Evolutionary conservation across 2,113 vertebrate species (phyloP), one percentile per base, ranked within the genome.

Genomic region (Prochilodus magdalenae): DNA sequence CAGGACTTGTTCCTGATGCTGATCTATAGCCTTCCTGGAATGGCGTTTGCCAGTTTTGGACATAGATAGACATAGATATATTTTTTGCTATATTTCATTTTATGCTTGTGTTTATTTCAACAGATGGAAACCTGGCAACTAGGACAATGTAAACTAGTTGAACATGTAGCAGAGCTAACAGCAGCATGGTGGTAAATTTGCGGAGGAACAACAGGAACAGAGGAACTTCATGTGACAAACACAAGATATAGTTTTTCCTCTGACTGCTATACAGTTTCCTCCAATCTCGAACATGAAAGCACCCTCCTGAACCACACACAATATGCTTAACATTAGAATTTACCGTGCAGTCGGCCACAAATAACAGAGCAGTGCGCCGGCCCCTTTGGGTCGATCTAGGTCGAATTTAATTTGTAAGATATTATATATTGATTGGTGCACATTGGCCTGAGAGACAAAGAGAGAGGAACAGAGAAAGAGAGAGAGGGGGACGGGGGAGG

Each of bases 331-430:
- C 91, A 91, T 90, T 75, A 83, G 91, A 91, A 92, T 94, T 94
- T 93, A 93, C 92, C 86, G 89, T 88, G 89, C 89, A 87, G 84
- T 90, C 83, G 76, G 87, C 89, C 86, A 85, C 91, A 90, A 87
- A 91, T 90, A 90, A 87, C 85, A 87, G 88, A 82, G 87, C 83
- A 89, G 87, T 87, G 85, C 81, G 88, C 89, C 86, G 84, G 44
- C 83, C 90, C 91, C 91, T 89, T 86, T 11, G 87, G 92, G 92
- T 95, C 90, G 91, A 94, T 94, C 89, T 89, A 90, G 93, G 94
- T 95, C 93, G 90, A 94, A 94, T 94, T 94, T 92, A 94, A 95
- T 95, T 94, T 94, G 93, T 94, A 92, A 91, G 93, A 94, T 95
- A 95, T 95, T 95, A 94, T 92, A 88, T 94, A 94, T 94, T 93